Evolutionary conservation across 2,797 vertebrate genomes (phyloP), one percentile per base, ranked within the genome.

Genomic region (Acrossocheilus wenchowensis): DNA sequence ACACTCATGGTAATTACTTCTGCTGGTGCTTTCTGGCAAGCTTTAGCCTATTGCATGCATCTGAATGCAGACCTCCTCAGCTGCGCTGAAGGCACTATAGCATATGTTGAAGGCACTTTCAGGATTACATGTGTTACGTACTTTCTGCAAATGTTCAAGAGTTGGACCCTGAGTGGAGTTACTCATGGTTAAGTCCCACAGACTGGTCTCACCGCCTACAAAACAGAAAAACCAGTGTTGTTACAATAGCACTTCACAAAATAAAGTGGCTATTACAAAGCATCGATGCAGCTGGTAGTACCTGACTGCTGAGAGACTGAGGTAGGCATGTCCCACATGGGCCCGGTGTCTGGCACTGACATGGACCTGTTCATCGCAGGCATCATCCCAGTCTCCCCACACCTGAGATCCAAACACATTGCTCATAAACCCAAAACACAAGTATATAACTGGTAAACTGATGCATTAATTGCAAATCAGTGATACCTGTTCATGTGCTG

Each of bases 241-340:
- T 15, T 82, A 3, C 2, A 71, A 86, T 1, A 64, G 19, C 69
- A 78, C 21, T 11, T 34, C 12, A 4, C 5, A 43, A 39, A 45
- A 21, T 5, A 52, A 0, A 3, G 3, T 14, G 43, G 81, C 48
- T 26, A 69, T 52, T 48, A n/a, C 4, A 60, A 71, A 15, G 71
- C 39, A 62, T 60, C 9, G 39, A 21, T 14, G 26, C 4, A 50
- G 50, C 9, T 52, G 5, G 19, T n/a, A 4, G 30, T 82, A 96
- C 95, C 95, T 92, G 95, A 89, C 84, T 94, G 95, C 94, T 97
- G 94, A 95, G 97, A 97, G 94, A 96, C 96, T 97, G 97, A 98
- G 97, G 97, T 98, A 97, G 97, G 96, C 94, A 97, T 94, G 93
- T 98, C 97, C 97, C 97, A 98, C 94, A 98, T 94, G 94, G 97